Conservation (phyloP, 1,140 invertebrate genomes). For the Drosophila azteca region DNA sequence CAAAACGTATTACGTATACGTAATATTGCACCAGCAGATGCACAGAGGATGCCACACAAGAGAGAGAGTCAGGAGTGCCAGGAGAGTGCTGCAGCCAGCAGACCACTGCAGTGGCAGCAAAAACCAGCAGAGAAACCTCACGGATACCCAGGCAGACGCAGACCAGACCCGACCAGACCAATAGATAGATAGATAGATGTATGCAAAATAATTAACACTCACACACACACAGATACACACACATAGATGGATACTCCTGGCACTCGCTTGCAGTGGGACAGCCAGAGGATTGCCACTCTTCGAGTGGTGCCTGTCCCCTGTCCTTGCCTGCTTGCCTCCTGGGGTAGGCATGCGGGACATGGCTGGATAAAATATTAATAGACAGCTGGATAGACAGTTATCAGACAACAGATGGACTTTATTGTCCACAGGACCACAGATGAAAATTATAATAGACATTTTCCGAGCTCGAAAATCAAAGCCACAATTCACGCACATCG, state of each 20-base stretch:
- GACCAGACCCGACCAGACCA: too few relatives aligned
- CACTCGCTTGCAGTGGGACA: not conserved
- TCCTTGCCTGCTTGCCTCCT: not conserved
- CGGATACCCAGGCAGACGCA: constrained; percentile 28
- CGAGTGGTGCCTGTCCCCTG: constrained; percentile 26
- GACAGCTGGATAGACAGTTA: constrained; percentile 83
- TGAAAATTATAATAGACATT: constrained; percentile 78
- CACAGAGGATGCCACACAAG: constrained; percentile 43
- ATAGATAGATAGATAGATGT: constrained; percentile 20
- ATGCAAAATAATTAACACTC: constrained; percentile 76
- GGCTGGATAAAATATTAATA: constrained; percentile 82
- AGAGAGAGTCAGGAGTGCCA: constrained; percentile 10
- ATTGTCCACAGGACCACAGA: constrained; percentile 67
- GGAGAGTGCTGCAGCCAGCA: not conserved
- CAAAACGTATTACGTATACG: constrained; percentile 77
- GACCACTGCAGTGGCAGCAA: constrained; percentile 19
- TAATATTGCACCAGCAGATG: constrained; percentile 61
- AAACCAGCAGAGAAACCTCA: constrained; percentile 24
- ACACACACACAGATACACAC: constrained; percentile 18
- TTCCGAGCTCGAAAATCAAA: constrained; percentile 64
- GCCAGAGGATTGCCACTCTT: constrained; percentile 15
- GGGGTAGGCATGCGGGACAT: constrained; percentile 49
- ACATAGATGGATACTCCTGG: not conserved
- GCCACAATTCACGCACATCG: constrained; percentile 19
- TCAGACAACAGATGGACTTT: constrained; percentile 82